Base-by-base conservation (phyloP, 2,888 invertebrate species). In the Acanthococcus lagerstroemiae region DNA sequence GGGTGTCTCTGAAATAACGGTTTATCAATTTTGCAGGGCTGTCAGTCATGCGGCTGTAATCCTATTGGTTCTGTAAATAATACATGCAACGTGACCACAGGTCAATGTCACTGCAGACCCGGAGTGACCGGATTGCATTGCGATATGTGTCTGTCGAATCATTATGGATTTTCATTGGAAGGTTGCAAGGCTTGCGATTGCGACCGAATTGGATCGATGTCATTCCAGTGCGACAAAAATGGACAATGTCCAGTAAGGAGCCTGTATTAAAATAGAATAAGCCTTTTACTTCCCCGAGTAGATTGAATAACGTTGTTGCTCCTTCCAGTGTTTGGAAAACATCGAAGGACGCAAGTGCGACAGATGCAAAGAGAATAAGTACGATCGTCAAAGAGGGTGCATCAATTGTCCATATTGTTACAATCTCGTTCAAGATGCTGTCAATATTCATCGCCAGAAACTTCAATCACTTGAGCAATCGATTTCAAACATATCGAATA, bases 321-420 rank as follows among this genome's bases (percentile, higher is more conserved):
- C n/a, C n/a, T n/a, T 65, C n/a, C 67, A 77, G 76, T 77, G 77
- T 68, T 82, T 88, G 69, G 86, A 88, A 65, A 91, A 92, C 74
- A 94, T 99, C 0, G 96, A 95, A 76, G 97, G 97, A 1, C 80
- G 89, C 30, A 84, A 86, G 24, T 99, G 99, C 76, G 93, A 99
- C 77, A 85, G 92, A 48, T 99, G 97, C 76, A 91, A 93, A 78
- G 97, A 97, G 76, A 99, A 99, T 76, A 95, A 95, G 75, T 87
- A 86, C 74, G 88, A 95, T 75, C 84, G 94, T 25, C 88, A 92
- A 69, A 85, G 87, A 66, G 95, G 94, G 17, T 92, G 92, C 72
- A 80, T 88, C 55, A 86, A 92, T 73, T 99, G 99, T 75, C 94
- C 94, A 0, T 84, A 90, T 9, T 99, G 97, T 77, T 99, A 99